Conservation (phyloP, 2,113 vertebrate species). For the Argyrosomus japonicus region DNA sequence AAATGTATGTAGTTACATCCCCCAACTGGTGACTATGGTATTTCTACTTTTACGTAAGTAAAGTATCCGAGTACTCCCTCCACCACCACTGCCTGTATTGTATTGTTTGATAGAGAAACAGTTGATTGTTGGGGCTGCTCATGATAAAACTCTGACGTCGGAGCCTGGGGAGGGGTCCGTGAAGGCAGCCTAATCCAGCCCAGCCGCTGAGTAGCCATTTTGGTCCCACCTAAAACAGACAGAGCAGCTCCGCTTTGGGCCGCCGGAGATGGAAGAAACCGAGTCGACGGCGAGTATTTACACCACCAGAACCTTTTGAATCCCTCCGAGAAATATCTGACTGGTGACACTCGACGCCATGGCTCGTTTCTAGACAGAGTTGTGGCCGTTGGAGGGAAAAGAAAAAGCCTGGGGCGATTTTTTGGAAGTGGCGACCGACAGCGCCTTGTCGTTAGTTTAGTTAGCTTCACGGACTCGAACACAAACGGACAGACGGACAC, state of each 20-base stretch:
- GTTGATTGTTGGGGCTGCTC: neutral
- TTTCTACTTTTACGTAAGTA: neutral
- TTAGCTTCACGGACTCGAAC: conserved; percentile 50
- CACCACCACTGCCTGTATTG: too few relatives aligned
- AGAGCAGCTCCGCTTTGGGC: conserved; percentile 72
- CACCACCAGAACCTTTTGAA: conserved; percentile 43
- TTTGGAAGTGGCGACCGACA: conserved; percentile 66
- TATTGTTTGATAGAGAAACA: neutral
- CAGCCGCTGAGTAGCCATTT: conserved; percentile 90
- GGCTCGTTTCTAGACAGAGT: conserved; percentile 34
- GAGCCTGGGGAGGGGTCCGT: conserved; percentile 40
- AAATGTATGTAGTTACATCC: too few relatives aligned
- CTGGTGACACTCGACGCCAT: conserved; percentile 34
- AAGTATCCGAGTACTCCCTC: neutral
- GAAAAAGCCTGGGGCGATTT: conserved; percentile 35
- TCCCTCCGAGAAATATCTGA: neutral
- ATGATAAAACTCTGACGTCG: neutral
- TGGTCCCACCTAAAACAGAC: conserved; percentile 85
- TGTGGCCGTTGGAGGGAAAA: neutral
- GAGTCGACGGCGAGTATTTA: conserved; percentile 67
- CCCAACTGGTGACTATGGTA: neutral
- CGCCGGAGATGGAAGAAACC: conserved; percentile 80
- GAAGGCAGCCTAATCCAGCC: conserved; percentile 78
- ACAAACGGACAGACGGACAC: conserved; percentile 54
- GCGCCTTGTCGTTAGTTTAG: conserved; percentile 64